Base-by-base conservation (phyloP, 2,113 vertebrate genomes). In the Periophthalmodon schlosseri region DNA sequence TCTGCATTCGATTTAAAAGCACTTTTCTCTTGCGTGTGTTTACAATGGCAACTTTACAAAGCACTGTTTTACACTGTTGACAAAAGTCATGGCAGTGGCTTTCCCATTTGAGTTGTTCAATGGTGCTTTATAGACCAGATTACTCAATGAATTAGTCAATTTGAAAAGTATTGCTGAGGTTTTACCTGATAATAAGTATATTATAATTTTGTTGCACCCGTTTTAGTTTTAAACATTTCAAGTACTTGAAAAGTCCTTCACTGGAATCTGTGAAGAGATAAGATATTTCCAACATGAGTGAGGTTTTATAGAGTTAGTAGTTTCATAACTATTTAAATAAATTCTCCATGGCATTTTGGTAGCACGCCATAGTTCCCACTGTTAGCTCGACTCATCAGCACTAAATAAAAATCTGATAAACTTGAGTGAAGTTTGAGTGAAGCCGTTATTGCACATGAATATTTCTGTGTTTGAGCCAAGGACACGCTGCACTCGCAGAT, bases 1-100 rank as follows among this genome's bases (percentile, higher is more conserved):
- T 18, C 52, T 57, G 67, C 44, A 47, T 54, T 20, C 56, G 65
- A 76, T 79, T 72, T 72, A 74, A 73, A 20, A 39, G 33, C 14
- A 39, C 18, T 39, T 60, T 60, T 57, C 16, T 70, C 46, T 70
- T 39, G 52, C 68, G 14, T 58, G n/a, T 39, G 23, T 28, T 8
- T 64, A 61, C 58, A 61, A 23, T 58, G 21, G 13, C 56, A 24
- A 57, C n/a, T 57, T 23, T 10, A 23, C 58, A 28, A 61, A 28
- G 15, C 58, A 61, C 21, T 5, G 11, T 58, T 14, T 61, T 33
- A 61, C 13, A 33, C 33, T 33, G 5, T 7, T 34, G 24, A 16
- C 24, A 1, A 61, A 1, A 28, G 21, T 2, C 15, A 15, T 16
- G 12, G 58, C 12, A 33, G 28, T 12, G 3, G n/a, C 21, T 56